Percentiles rank a stretch among this genome's conserved stretches.
These are phyloP conservation scores for Cryptoblepharus egeriae DNA, from an alignment of 2,797 vertebrate species.

Conservation along the genomic window DNA sequence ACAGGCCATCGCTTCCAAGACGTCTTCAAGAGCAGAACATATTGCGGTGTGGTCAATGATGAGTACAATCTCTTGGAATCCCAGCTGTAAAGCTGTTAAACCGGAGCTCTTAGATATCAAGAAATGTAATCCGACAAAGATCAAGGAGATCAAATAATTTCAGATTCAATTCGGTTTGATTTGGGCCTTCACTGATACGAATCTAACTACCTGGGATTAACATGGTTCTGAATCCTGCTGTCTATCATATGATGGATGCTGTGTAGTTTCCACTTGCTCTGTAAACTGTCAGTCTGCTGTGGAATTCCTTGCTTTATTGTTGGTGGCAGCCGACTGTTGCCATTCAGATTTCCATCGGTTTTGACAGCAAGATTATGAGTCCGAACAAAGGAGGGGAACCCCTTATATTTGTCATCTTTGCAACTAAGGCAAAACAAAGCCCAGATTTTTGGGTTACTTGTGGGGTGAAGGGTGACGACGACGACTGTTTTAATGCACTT, in stretches of 20 bases:
- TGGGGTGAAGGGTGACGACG: conserved; percentile 52
- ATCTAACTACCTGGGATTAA: not conserved
- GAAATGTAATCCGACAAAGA: not conserved
- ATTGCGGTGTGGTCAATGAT: too few species aligned
- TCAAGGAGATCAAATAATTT: not conserved
- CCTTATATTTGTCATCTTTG: conserved; percentile 43
- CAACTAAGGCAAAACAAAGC: conserved; percentile 39
- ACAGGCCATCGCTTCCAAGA: not conserved
- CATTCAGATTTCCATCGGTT: conserved; percentile 33
- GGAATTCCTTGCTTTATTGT: conserved; percentile 24
- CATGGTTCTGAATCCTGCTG: not conserved
- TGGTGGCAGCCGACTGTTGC: conserved; percentile 5
- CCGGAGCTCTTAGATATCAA: not conserved
- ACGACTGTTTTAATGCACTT: conserved; percentile 58
- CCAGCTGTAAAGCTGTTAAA: not conserved
- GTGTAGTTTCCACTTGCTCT: not conserved
- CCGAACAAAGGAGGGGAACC: conserved; percentile 30
- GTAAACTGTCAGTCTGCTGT: conserved; percentile 11
- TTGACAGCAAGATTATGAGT: conserved; percentile 49
- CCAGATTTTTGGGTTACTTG: conserved; percentile 60
- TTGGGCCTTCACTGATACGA: not conserved
- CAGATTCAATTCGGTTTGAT: not conserved
- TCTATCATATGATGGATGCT: conserved; percentile 38
- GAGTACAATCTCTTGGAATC: not conserved
- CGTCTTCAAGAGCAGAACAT: not conserved